A percentile compares a stretch with the other conserved stretches of the same genome.
phyloP scores from a whole-genome alignment of 2,888 invertebrate species.

The Heliconius ismenius region DNA sequence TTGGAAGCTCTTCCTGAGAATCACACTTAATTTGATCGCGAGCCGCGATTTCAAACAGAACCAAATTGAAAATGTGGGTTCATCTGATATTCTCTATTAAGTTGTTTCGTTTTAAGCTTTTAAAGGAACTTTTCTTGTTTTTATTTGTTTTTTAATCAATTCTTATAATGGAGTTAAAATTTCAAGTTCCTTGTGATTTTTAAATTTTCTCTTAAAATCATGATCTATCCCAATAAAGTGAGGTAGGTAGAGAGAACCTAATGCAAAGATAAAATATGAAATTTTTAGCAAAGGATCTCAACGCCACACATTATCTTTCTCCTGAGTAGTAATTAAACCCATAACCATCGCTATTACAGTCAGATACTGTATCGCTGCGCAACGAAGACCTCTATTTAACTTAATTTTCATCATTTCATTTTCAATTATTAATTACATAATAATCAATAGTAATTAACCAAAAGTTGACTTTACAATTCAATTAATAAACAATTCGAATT shows the following conservation, averaged over 20 bases:
- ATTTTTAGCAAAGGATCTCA: too few relatives aligned
- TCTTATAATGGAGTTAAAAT: background rate
- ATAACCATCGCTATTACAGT: too few relatives aligned
- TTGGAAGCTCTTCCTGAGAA: constrained; percentile 45
- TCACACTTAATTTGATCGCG: constrained; percentile 51
- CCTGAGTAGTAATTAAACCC: too few relatives aligned
- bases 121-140: background rate
- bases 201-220: too few relatives aligned
- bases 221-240: too few relatives aligned
- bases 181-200: background rate
- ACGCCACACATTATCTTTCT: too few relatives aligned
- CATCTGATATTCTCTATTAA: constrained; percentile 43
- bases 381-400: too few relatives aligned
- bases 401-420: too few relatives aligned
- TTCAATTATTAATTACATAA: too few relatives aligned
- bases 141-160: background rate
- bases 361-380: too few relatives aligned
- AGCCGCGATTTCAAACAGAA: constrained; percentile 47
- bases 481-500: background rate
- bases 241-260: too few relatives aligned
- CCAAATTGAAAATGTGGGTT: constrained; percentile 51
- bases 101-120: constrained; percentile 22
- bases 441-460: background rate
- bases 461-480: background rate
- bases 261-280: too few relatives aligned